phyloP scores from a whole-genome alignment of 2,888 invertebrate species.

The Abrostola tripartita region DNA sequence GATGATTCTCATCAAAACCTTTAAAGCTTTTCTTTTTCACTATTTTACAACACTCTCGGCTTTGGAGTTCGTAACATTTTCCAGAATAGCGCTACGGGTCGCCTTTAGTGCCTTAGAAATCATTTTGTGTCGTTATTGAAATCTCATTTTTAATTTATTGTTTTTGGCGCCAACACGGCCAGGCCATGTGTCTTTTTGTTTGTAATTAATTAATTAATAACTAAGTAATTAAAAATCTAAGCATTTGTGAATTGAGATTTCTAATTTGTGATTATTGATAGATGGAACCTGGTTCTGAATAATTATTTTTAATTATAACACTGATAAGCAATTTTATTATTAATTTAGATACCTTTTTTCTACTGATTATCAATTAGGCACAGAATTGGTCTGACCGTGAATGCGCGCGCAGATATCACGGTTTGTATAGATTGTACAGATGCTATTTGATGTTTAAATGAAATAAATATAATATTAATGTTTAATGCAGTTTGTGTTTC shows the following conservation, averaged over 20 bases:
- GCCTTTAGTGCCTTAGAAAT: slow-evolving; percentile 47
- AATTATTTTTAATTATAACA: too few relatives aligned
- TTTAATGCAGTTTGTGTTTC: slow-evolving; percentile 45
- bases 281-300: too few relatives aligned
- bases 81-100: slow-evolving; percentile 1
- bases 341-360: not conserved
- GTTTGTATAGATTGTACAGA: slow-evolving; percentile 56
- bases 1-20: too few relatives aligned
- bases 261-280: too few relatives aligned
- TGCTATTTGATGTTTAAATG: slow-evolving; percentile 52
- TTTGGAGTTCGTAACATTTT: not conserved
- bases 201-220: not conserved
- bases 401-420: slow-evolving; percentile 19
- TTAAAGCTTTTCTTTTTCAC: too few relatives aligned
- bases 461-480: slow-evolving; percentile 50
- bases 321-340: not conserved
- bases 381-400: slow-evolving; percentile 19
- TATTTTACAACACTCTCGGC: too few relatives aligned
- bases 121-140: slow-evolving; percentile 28
- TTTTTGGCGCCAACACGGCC: slow-evolving; percentile 10
- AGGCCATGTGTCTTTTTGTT: not conserved
- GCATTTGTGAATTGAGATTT: not conserved
- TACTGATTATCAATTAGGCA: not conserved
- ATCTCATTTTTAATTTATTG: slow-evolving; percentile 25
- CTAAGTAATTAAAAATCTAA: not conserved